Base-by-base conservation (phyloP, 2,113 vertebrate genomes). In the Erythrocebus patas region DNA sequence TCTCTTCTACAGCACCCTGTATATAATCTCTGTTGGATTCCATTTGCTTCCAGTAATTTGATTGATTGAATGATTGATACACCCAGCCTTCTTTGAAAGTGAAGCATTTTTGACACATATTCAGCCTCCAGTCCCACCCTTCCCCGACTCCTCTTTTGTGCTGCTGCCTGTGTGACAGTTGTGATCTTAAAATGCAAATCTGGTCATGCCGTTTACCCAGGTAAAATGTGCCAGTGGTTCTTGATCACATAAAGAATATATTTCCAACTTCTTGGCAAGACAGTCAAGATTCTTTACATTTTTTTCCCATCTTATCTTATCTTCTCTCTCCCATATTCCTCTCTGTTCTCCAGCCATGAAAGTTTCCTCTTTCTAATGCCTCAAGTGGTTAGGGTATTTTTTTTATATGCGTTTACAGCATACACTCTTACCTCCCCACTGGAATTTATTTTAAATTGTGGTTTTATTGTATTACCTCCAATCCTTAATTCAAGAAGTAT, bases 361-460 rank as follows among this genome's bases (percentile, higher is more conserved):
- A 18, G 3, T 75, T 78, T 76, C 18, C 35, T 95, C 55, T 43
- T 81, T 86, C 35, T 86, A 72, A 50, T n/a, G n/a, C 23, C 30
- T 61, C 22, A 2, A 22, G 57, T n/a, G 52, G 35, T 73, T 68
- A 88, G 50, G 16, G 11, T 88, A 52, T 64, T 88, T 57, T 88
- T 84, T 96, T 93, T 25, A 84, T 64, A 90, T 68, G 30, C 17
- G 50, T 57, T 95, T 84, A 91, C 61, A 32, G 38, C 18, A 83
- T 57, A 40, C 9, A 40, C 73, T 2, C 10, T 48, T 50, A n/a
- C 61, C 8, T 16, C 3, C 35, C 22, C 10, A 68, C 61, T 13
- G 2, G 32, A 50, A n/a, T 95, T 93, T 86, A 90, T 87, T 93
- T 96, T 90, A 87, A 95, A 82, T 93, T 59, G 32, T 91, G 61